Evolutionary conservation across 2,888 invertebrate species (phyloP).

Genomic region (Cepaea hortensis): DNA sequence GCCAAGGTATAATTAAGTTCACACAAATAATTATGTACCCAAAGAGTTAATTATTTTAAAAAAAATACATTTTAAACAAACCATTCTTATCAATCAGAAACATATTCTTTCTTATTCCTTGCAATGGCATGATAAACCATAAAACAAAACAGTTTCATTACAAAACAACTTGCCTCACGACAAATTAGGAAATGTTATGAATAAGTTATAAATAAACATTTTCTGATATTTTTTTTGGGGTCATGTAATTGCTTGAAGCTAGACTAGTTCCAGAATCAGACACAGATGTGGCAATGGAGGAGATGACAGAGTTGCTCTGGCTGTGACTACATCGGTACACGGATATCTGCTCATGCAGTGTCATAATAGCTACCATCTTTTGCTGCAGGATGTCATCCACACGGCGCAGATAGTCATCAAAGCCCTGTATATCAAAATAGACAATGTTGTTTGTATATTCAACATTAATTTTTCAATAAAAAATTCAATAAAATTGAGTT

Average conservation of each 20-base stretch:
- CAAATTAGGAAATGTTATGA: neutral
- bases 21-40: no score
- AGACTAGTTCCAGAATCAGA: constrained; percentile 23
- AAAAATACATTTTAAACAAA: no score
- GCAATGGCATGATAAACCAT: no score
- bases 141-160: no score
- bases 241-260: neutral
- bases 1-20: no score
- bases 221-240: neutral
- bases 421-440: constrained; percentile 58
- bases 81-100: no score
- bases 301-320: constrained; percentile 12
- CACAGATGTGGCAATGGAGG: constrained; percentile 13
- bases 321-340: constrained; percentile 50
- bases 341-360: constrained; percentile 64
- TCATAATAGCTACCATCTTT: constrained; percentile 66
- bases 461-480: no score
- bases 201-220: neutral
- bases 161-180: neutral
- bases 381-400: constrained; percentile 63
- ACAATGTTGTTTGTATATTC: no score
- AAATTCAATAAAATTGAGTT: no score
- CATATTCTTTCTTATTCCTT: no score
- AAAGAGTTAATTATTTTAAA: no score
- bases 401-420: constrained; percentile 65